phyloP scores from a whole-genome alignment of 37 sponge, comb jelly and placozoan genomes.

The Dysidea cf. avara region DNA sequence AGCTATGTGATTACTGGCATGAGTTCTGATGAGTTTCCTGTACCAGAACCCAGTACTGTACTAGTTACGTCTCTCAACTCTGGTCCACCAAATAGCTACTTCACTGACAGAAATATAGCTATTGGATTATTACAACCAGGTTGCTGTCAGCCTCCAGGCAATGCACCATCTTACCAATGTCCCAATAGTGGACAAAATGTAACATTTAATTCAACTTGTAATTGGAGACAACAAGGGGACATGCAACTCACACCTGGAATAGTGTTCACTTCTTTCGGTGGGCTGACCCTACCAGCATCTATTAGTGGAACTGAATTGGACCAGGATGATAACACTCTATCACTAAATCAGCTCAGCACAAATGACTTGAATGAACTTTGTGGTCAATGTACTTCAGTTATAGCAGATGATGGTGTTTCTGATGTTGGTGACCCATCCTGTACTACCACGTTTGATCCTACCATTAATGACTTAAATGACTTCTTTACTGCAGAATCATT shows the following conservation, averaged over 20 bases:
- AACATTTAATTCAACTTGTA: constrained; percentile 6
- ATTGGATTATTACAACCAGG: constrained; percentile 15
- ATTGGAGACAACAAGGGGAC: not conserved
- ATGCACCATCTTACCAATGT: too few relatives aligned
- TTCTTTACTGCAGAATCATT: too few relatives aligned
- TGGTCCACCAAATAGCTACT: not conserved
- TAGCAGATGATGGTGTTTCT: too few relatives aligned
- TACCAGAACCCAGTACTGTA: constrained; percentile 4
- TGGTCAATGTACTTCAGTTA: too few relatives aligned
- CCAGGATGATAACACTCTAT: not conserved
- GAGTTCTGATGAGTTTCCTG: not conserved
- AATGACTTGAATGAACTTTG: too few relatives aligned
- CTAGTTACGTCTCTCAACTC: constrained; percentile 3
- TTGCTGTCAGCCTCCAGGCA: not conserved
- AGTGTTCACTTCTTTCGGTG: not conserved
- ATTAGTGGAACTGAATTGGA: constrained; percentile 5
- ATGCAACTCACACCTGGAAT: not conserved
- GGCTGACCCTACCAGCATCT: constrained; percentile 6
- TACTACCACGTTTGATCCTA: too few relatives aligned
- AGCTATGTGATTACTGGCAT: constrained; percentile 3
- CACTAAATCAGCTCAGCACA: too few relatives aligned
- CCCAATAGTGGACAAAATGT: not conserved
- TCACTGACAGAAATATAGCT: not conserved
- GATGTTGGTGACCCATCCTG: too few relatives aligned
- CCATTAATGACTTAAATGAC: too few relatives aligned